Base-by-base conservation (phyloP, 2,113 vertebrate genomes). In the Coturnix japonica region DNA sequence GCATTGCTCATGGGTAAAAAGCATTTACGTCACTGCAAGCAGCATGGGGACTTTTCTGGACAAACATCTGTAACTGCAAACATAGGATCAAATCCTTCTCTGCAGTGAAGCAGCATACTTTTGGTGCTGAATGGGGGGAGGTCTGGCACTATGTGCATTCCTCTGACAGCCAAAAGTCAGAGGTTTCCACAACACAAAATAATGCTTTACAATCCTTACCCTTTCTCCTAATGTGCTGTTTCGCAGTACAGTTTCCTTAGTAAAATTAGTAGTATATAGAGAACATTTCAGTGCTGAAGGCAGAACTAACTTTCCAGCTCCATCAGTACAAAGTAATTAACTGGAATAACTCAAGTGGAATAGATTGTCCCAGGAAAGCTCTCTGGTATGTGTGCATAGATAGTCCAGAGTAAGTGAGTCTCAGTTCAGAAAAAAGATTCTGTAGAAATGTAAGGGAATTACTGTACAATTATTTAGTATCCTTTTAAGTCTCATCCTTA, bases 311-410 rank as follows among this genome's bases (percentile, higher is more conserved):
- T 94, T 94, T 90, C 80, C 91, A 81, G 63, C 43, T 66, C 92
- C 78, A 66, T 76, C 89, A 85, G 51, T 49, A 93, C 28, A 70
- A 87, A 93, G 59, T 63, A 94, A 95, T 95, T 95, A 94, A 95
- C 73, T 93, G 61, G 76, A 67, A 43, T 49, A 85, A 83, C 26
- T 95, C 74, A 1, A 90, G 47, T 8, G 46, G 83, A 95, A 95
- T 64, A 86, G 63, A 87, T 88, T 63, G 74, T 91, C 81, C 63
- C 54, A 88, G 77, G 93, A 94, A 95, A 84, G 49, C 70, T 90
- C 44, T 91, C 83, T 86, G 73, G 49, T 95, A 67, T 76, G 74
- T 13, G 0, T 72, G 26, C 81, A 47, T 57, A 47, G 82, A 94
- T 71, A 79, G 33, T 72, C 54, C 54, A 86, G 77, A 94, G 54